phyloP scores from a whole-genome alignment of 2,113 vertebrate species.

The Haliaeetus leucogaster region DNA sequence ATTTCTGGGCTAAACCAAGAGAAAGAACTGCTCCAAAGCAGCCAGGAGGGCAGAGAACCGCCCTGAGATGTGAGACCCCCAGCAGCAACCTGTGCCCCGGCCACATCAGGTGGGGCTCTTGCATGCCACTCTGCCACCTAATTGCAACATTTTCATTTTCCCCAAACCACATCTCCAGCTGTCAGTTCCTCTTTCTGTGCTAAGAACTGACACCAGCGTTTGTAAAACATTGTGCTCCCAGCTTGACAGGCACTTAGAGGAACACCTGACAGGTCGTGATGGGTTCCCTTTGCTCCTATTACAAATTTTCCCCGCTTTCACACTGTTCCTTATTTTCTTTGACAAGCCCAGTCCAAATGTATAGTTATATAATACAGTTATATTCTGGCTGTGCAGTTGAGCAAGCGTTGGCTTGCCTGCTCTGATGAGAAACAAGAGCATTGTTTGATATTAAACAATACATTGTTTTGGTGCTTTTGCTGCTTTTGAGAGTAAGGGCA shows the following conservation, averaged over 20 bases:
- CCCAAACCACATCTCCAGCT: not conserved
- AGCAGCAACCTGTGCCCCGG: not conserved
- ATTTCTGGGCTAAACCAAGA: not conserved
- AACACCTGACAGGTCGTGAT: not conserved
- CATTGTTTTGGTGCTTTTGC: constrained; percentile 5
- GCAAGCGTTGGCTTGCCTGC: not conserved
- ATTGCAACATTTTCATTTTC: not conserved
- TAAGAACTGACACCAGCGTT: not conserved
- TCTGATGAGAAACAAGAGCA: constrained; percentile 20
- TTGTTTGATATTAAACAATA: constrained; percentile 52
- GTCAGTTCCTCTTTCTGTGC: not conserved
- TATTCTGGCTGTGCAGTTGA: not conserved
- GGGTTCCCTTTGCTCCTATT: not conserved
- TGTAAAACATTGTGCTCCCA: not conserved
- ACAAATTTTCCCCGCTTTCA: not conserved
- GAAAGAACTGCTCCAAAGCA: not conserved
- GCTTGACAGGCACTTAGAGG: not conserved
- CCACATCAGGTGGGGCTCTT: not conserved
- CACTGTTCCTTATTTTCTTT: not conserved
- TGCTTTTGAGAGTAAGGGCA: not conserved
- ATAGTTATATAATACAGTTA: not conserved
- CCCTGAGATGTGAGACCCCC: not conserved
- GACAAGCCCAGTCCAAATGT: not conserved
- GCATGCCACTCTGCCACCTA: not conserved
- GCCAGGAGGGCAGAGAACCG: not conserved